A percentile compares a stretch with the other conserved stretches of the same genome.
Evolutionary conservation across 2,888 invertebrate genomes (phyloP).

Genomic region (Spisula subtruncata): DNA sequence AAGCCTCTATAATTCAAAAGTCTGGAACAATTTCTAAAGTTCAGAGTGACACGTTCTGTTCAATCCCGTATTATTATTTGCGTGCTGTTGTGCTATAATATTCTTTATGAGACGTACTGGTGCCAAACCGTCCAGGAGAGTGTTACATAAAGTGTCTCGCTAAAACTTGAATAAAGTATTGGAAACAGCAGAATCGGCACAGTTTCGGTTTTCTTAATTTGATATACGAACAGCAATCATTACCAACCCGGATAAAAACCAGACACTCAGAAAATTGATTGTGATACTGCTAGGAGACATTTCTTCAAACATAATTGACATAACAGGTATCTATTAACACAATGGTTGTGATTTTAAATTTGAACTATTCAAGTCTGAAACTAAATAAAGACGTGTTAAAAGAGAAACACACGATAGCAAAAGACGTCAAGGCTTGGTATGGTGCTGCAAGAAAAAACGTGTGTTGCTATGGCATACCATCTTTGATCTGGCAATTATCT

Average conservation of each 20-base stretch:
- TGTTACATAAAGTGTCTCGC: not conserved
- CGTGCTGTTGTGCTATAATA: not conserved
- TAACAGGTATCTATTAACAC: not conserved
- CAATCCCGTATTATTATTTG: not conserved
- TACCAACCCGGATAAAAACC: not conserved
- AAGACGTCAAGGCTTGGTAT: too few relatives aligned
- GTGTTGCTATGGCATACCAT: too few relatives aligned
- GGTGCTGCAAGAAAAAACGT: too few relatives aligned
- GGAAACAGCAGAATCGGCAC: not conserved
- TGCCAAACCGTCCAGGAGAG: not conserved
- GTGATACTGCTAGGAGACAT: not conserved
- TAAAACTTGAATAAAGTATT: not conserved
- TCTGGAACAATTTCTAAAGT: too few relatives aligned
- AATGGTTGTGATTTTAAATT: too few relatives aligned
- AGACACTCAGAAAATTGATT: not conserved
- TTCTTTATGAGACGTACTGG: not conserved
- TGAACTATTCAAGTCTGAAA: too few relatives aligned
- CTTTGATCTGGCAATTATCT: too few relatives aligned
- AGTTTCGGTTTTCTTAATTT: not conserved
- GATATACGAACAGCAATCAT: not conserved
- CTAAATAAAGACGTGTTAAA: too few relatives aligned
- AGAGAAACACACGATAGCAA: too few relatives aligned
- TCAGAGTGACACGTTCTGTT: not conserved
- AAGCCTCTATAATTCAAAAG: too few relatives aligned
- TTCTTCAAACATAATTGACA: not conserved